A percentile compares a stretch with the other conserved stretches of the same genome.
phyloP scores from a whole-genome alignment of 1,140 invertebrate species.

The Antheraea pernyi region DNA sequence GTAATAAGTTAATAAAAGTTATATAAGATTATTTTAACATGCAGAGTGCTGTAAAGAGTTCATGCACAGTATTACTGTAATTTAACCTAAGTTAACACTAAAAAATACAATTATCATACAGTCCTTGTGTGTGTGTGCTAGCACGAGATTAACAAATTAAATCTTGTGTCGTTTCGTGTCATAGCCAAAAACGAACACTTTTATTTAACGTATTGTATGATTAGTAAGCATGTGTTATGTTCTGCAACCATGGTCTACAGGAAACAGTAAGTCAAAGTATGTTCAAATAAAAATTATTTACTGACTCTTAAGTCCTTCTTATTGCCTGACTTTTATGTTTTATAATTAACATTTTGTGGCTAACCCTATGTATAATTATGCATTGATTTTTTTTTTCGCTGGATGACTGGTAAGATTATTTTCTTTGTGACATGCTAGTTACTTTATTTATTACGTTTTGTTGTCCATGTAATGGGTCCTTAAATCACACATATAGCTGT shows the following conservation, averaged over 20 bases:
- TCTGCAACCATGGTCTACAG: slow-evolving; percentile 79
- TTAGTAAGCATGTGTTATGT: slow-evolving; percentile 77
- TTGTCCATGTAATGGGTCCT: background rate
- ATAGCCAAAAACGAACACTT: slow-evolving; percentile 39
- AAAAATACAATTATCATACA: slow-evolving; percentile 19
- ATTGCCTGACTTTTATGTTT: slow-evolving; percentile 65
- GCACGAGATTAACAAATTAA: slow-evolving; percentile 18
- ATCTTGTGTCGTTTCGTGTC: slow-evolving; percentile 37
- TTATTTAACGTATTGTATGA: slow-evolving; percentile 19
- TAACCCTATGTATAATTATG: slow-evolving; percentile 55
- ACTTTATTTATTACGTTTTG: background rate
- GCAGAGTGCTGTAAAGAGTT: background rate
- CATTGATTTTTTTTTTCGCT: slow-evolving; percentile 59
- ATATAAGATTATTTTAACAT: too few relatives aligned
- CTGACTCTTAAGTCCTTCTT: slow-evolving; percentile 25
- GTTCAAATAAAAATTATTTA: slow-evolving; percentile 54
- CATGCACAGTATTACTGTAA: background rate
- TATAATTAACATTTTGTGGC: slow-evolving; percentile 68
- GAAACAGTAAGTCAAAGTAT: slow-evolving; percentile 85
- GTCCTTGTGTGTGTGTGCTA: slow-evolving; percentile 59
- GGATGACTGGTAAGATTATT: slow-evolving; percentile 29
- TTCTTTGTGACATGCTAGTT: background rate
- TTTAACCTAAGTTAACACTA: slow-evolving; percentile 4
- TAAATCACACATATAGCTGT: background rate
- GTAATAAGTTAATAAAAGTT: too few relatives aligned